Evolutionary conservation across 2,888 invertebrate genomes (phyloP), one percentile per base, ranked within the genome.

Genomic region (Ochropleura leucogaster): DNA sequence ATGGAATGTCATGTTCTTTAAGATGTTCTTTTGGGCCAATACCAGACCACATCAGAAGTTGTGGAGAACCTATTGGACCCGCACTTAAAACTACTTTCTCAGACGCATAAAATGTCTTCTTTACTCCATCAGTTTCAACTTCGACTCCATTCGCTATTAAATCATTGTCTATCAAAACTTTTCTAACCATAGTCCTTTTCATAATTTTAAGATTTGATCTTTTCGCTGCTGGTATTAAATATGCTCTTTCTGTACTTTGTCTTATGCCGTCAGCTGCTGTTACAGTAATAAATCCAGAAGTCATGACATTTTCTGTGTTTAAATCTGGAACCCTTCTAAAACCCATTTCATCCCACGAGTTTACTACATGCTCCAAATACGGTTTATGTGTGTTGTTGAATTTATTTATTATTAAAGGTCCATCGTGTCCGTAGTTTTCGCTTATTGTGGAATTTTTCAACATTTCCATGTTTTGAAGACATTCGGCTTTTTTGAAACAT

Each of bases 171-270:
- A 87, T 82, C n/a, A 87, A 78, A 42, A 87, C 67, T 72, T 83
- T 84, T 30, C 49, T 82, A 5, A 69, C 87, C 0, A 76, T 62
- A 4, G 82, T 20, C 42, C 70, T 72, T 66, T 81, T 87, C 10
- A 80, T 10, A 18, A 85, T 74, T 12, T 71, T 65, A 20, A 86
- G 18, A 51, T 87, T 86, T 3, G 46, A 59, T 69, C 92, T 87
- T 5, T 85, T 67, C 74, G 82, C 85, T 5, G 83, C 66, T 20
- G 85, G 89, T 4, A 90, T 84, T 2, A 97, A 87, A 83, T 95
- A 97, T 62, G 95, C 94, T 65, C 92, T 98, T 97, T 9, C 98
- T 97, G 46, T 98, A 84, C 97, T 97, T 80, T 92, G 93, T 74
- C 97, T 92, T 69, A 89, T 87, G 0, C 97, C 97, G 59, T 91